Evolutionary conservation across 1,140 invertebrate species (phyloP), one percentile per base, ranked within the genome.

Genomic region (Bombus confusus): DNA sequence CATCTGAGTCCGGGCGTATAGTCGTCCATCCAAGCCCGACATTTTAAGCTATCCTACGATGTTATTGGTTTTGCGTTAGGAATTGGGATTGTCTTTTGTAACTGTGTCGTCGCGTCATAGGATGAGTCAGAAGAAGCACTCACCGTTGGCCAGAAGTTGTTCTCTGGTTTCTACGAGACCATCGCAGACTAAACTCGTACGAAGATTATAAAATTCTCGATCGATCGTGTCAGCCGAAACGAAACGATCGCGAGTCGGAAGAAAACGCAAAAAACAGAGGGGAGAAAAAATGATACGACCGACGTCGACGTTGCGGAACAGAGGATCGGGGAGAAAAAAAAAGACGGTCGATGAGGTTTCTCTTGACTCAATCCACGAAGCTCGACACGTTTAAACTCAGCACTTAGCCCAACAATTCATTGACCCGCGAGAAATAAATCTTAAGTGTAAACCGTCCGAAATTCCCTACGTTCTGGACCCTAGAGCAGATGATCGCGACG

Each of bases 21-120:
- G 88, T 86, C 86, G 87, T 88, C 92, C 90, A 79, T 93, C 31
- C n/a, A 91, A 93, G 92, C 85, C 90, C 91, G 89, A 92, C 77
- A 86, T 90, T 92, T 91, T 95, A 95, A 94, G 94, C 94, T 93
- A 95, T 93, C 94, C 94, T 94, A 95, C 94, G 92, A 92, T 91
- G 91, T 94, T 64, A 86, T 86, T 41, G 57, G 79, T 88, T 87
- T 83, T 22, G 15, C 73, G 86, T 90, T 91, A 91, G 71, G 52
- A 73, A 69, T 75, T 10, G 34, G n/a, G 73, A 69, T 64, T 83
- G 13, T 71, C 28, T 34, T 43, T 37, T 64, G 10, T 59, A 28
- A 64, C 34, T 66, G 80, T 52, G 18, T 68, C 57, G 28, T 47
- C 31, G 57, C 28, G 75, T 74, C 84, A 76, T 74, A 85, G 88